Conservation (phyloP, 2,113 vertebrate species). For the Elaphurus davidianus region DNA sequence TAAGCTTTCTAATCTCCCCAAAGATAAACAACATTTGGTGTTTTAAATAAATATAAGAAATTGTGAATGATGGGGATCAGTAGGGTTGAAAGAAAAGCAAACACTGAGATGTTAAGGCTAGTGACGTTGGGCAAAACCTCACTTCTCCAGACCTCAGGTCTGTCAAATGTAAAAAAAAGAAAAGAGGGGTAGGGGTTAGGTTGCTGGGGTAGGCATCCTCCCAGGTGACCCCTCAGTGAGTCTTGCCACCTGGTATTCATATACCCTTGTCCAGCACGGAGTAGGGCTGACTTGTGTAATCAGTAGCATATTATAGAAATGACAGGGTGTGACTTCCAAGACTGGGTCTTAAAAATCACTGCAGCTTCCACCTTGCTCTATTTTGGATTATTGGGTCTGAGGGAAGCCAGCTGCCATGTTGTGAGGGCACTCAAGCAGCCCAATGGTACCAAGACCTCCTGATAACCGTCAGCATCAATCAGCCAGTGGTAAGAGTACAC, state of each 20-base stretch:
- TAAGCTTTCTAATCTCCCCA: constrained; percentile 32
- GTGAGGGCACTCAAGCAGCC: neutral
- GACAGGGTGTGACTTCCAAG: neutral
- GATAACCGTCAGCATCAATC: neutral
- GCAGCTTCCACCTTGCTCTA: neutral
- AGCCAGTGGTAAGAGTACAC: neutral
- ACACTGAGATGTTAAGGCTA: constrained; percentile 3
- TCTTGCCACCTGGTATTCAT: neutral
- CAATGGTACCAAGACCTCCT: neutral
- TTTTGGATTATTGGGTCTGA: neutral
- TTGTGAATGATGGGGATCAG: neutral
- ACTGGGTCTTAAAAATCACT: neutral
- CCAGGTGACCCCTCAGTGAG: neutral
- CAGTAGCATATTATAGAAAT: neutral
- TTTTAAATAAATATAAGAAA: constrained; percentile 45
- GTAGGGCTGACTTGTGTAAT: neutral
- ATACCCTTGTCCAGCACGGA: neutral
- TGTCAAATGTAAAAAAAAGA: neutral
- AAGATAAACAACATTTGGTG: constrained; percentile 49
- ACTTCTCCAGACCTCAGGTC: neutral
- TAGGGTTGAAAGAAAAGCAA: constrained; percentile 26
- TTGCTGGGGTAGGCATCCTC: neutral
- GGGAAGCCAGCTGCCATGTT: neutral
- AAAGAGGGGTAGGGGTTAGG: neutral
- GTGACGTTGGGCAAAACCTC: neutral